Conservation (phyloP, 2,797 vertebrate genomes). For the Diglossa cyanea region DNA sequence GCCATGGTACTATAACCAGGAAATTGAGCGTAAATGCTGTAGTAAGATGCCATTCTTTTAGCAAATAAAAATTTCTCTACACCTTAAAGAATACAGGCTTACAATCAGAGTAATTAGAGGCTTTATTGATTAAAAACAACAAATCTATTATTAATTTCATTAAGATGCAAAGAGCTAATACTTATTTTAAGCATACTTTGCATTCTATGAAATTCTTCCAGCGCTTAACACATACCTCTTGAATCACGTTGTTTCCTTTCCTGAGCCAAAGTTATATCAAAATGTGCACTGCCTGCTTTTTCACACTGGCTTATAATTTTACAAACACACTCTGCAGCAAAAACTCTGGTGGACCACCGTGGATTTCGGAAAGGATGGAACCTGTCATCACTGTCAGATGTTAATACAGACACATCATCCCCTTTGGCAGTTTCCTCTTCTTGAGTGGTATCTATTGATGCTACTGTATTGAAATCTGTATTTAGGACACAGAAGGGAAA, state of each 20-base stretch:
- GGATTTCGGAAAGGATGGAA: slow-evolving; percentile 82
- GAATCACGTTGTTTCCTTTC: slow-evolving; percentile 84
- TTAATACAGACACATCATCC: slow-evolving; percentile 83
- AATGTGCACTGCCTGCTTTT: slow-evolving; percentile 80
- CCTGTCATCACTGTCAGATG: slow-evolving; percentile 70
- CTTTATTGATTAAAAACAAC: background rate
- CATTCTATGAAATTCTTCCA: background rate
- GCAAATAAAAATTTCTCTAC: background rate
- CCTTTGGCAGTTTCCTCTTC: slow-evolving; percentile 82
- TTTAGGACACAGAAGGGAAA: background rate
- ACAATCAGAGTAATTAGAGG: background rate
- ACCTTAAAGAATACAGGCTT: background rate
- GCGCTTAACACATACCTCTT: slow-evolving; percentile 75
- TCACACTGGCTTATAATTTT: slow-evolving; percentile 86
- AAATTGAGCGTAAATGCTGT: background rate
- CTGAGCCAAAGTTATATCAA: slow-evolving; percentile 85
- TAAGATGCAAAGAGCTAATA: background rate
- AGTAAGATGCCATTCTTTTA: background rate
- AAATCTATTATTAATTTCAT: background rate
- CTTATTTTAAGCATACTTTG: background rate
- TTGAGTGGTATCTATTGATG: slow-evolving; percentile 80
- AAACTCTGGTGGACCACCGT: slow-evolving; percentile 88
- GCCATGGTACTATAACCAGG: background rate
- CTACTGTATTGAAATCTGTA: slow-evolving; percentile 77
- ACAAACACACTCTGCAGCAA: slow-evolving; percentile 88